Evolutionary conservation across 2,888 invertebrate species (phyloP).

Genomic region (Calameuta idolon): DNA sequence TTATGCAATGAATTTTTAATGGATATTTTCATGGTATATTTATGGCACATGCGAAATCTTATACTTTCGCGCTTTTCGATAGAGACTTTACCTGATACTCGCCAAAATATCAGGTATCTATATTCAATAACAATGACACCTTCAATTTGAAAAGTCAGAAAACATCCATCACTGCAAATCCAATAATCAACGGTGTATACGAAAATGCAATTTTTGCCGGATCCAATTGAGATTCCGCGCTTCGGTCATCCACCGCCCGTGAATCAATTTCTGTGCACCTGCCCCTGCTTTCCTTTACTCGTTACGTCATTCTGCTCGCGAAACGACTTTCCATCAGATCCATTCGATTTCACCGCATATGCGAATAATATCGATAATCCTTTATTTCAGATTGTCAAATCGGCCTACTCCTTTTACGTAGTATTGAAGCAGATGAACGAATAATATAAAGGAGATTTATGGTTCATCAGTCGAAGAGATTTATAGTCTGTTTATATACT

Average conservation of each 20-base stretch:
- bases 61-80: too few species aligned
- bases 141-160: slow-evolving; percentile 4
- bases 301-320: background rate
- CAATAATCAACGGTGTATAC: slow-evolving; percentile 2
- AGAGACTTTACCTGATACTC: too few species aligned
- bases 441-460: too few species aligned
- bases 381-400: slow-evolving; percentile 31
- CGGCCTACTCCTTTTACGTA: slow-evolving; percentile 33
- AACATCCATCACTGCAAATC: background rate
- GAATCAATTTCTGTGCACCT: background rate
- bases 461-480: too few species aligned
- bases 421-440: slow-evolving; percentile 24
- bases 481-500: too few species aligned
- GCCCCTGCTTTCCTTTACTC: background rate
- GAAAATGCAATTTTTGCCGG: slow-evolving; percentile 7
- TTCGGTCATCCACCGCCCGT: background rate
- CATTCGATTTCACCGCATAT: background rate
- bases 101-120: too few species aligned
- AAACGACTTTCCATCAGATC: too few species aligned
- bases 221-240: background rate
- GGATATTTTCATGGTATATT: too few species aligned
- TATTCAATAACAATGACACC: too few species aligned
- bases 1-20: too few species aligned
- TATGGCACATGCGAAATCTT: too few species aligned
- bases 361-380: background rate